phyloP scores from a whole-genome alignment of 1,140 invertebrate species.

The Pollicipes pollicipes region DNA sequence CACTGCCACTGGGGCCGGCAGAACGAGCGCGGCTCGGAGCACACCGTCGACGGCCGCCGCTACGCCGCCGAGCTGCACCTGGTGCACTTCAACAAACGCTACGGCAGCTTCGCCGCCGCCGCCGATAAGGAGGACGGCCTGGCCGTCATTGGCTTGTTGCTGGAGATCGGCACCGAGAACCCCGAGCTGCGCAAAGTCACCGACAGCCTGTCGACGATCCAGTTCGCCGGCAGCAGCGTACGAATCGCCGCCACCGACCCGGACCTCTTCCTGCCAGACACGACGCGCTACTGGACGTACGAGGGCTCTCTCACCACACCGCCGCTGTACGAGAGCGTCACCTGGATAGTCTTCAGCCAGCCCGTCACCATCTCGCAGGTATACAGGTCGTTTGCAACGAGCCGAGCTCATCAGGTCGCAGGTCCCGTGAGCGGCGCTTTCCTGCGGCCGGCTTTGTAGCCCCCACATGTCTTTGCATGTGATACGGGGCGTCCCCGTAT shows the following conservation, averaged over 20 bases:
- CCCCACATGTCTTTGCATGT: no score
- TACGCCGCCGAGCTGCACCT: constrained; percentile 57
- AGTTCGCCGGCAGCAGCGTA: constrained; percentile 54
- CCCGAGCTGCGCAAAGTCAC: constrained; percentile 68
- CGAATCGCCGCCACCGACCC: constrained; percentile 64
- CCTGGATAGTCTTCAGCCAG: constrained; percentile 90
- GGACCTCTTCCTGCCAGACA: constrained; percentile 68
- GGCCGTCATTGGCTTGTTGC: constrained; percentile 52
- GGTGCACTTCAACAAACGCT: constrained; percentile 59
- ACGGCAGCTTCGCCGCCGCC: constrained; percentile 43
- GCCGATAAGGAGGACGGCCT: constrained; percentile 51
- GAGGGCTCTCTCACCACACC: constrained; percentile 93
- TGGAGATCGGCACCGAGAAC: constrained; percentile 50
- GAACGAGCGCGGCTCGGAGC: constrained; percentile 32
- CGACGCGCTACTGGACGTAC: constrained; percentile 90
- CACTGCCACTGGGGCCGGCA: constrained; percentile 36
- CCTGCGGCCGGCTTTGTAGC: neutral
- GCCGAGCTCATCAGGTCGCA: neutral
- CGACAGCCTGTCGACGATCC: constrained; percentile 68
- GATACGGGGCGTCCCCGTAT: no score
- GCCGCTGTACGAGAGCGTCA: constrained; percentile 77
- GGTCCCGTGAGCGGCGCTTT: neutral
- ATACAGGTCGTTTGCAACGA: neutral
- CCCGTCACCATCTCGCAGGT: constrained; percentile 60
- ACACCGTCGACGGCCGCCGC: constrained; percentile 29